Base-by-base conservation (phyloP, 2,797 vertebrate genomes). In the Epinephelus coioides region DNA sequence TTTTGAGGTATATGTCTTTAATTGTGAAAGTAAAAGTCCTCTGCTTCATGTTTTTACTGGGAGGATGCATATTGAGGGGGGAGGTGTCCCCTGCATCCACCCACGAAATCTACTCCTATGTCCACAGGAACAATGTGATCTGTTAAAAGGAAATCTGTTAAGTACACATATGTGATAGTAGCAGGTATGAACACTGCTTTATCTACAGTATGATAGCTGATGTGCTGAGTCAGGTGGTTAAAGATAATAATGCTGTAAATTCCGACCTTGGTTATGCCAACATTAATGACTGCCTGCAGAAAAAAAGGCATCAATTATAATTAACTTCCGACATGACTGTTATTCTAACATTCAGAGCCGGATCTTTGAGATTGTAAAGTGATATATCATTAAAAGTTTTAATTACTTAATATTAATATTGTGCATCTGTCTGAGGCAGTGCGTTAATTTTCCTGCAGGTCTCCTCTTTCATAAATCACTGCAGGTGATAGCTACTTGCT, bases 391-490 rank as follows among this genome's bases (percentile, higher is more conserved):
- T 47, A 25, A 60, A 14, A 19, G 1, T n/a, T 44, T 61, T 7
- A 3, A 49, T 65, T 25, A 18, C 2, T n/a, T 19, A 2, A 27
- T 27, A 27, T 27, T 27, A 51, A 73, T 38, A 51, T 12, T 43
- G 11, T 12, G 40, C 40, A 43, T 43, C 40, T 30, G 27, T 30
- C 27, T 30, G 27, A 55, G 9, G 68, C 66, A 27, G 74, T 66
- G 53, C 46, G 73, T 67, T 54, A 7, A 40, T 69, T 51, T 69
- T 18, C 10, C 27, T 15, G 9, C 44, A 49, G 8, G 18, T 25
- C 46, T 67, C 9, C 40, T 78, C 30, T 47, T 63, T 64, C 62
- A 74, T 81, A 43, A 21, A 68, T 78, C 67, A 67, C 80, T 61
- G 78, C 68, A 43, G 51, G 2, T 43, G 50, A 72, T 47, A 34